Conservation (phyloP, 2,113 vertebrate species). For the Montifringilla adamsi region DNA sequence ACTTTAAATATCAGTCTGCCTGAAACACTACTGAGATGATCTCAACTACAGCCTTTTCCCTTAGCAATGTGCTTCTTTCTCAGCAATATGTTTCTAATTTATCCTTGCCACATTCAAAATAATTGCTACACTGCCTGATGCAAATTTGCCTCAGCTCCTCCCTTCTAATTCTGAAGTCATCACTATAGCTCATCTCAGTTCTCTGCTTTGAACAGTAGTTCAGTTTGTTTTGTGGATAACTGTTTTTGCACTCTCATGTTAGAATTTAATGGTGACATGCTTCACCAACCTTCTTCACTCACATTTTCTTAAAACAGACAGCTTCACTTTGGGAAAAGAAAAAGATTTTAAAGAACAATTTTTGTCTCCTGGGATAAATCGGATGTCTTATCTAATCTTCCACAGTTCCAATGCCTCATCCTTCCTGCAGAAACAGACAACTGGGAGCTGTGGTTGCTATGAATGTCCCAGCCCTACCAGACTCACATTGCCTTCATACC, state of each 20-base stretch:
- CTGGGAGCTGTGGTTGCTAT: not conserved
- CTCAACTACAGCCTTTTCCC: not conserved
- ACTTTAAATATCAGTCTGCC: conserved; percentile 15
- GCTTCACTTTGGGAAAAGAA: not conserved
- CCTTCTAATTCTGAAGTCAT: not conserved
- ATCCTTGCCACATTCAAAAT: not conserved
- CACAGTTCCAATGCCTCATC: not conserved
- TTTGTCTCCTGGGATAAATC: not conserved
- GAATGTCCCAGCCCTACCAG: not conserved
- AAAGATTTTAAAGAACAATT: accelerated
- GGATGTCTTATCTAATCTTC: not conserved
- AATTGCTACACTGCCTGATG: not conserved
- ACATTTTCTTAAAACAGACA: not conserved
- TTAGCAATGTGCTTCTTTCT: not conserved
- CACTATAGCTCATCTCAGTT: not conserved
- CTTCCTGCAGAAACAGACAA: not conserved
- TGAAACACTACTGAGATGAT: not conserved
- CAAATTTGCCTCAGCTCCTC: not conserved
- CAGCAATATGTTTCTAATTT: not conserved
- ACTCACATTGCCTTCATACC: not conserved
- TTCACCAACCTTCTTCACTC: not conserved
- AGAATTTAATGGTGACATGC: not conserved
- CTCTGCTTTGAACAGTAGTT: not conserved
- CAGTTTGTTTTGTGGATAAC: not conserved
- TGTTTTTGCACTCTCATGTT: not conserved